Base-by-base conservation (phyloP, 2,888 invertebrate species). In the Epinotia nisella region DNA sequence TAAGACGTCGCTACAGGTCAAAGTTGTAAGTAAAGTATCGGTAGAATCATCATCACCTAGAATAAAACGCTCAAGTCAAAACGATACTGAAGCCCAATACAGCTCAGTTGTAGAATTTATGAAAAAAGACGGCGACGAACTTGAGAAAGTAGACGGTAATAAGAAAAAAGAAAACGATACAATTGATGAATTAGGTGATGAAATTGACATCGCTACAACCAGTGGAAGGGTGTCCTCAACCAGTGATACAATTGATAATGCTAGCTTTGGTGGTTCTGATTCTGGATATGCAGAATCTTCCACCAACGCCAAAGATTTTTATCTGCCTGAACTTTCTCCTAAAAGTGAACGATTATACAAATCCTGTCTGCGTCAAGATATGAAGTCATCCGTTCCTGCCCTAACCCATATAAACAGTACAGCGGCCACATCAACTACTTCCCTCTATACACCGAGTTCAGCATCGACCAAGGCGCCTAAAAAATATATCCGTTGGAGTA, bases 401-500 rank as follows among this genome's bases (percentile, higher is more conserved):
- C 77, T 89, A 29, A 77, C 76, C 19, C 71, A 78, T 49, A 81
- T 78, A 79, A 83, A 79, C 75, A 79, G 82, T 45, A 82, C 81
- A 71, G 65, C 81, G 49, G 78, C 77, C 74, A 84, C 81, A 21
- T 84, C 88, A 39, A 82, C 86, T 9, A 85, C 85, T 66, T 90
- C 90, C n/a, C 79, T 90, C 70, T 76, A 75, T 45, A 76, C 76
- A 24, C 78, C 79, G 9, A 80, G 75, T 74, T 78, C 77, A 58
- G 60, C 77, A 29, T 78, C 78, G 35, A 81, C 78, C 64, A 88
- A 83, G 77, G 59, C 75, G 15, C 81, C 84, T 67, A 75, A 78
- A n/a, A 90, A 89, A 78, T 83, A 83, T 53, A 76, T 87, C 59
- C 87, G 88, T 64, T 89, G 91, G 89, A 91, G 87, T 80, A 87